These are phyloP conservation scores for Andrena chrysosceles DNA, from an alignment of 2,888 invertebrate species.

Conservation along the genomic window DNA sequence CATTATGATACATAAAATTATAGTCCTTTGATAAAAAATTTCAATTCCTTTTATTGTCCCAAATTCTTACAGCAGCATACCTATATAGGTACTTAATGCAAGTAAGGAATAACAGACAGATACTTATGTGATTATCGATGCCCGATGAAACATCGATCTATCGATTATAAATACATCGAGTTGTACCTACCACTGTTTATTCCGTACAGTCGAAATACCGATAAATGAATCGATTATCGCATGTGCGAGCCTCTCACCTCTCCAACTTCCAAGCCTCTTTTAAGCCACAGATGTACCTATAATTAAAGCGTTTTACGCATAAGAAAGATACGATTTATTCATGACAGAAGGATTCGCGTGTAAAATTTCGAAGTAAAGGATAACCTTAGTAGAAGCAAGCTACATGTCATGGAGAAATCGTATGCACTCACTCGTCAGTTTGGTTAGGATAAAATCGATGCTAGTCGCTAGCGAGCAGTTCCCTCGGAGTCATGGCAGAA, in stretches of 20 bases:
- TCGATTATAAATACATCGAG: constrained; percentile 32
- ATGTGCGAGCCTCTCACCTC: background rate
- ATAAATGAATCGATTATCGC: constrained; percentile 30
- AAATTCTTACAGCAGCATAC: too few relatives aligned
- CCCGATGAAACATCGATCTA: constrained; percentile 7
- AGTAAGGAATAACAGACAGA: constrained; percentile 7
- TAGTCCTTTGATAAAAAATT: background rate
- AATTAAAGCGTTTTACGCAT: constrained; percentile 8
- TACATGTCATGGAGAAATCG: constrained; percentile 4
- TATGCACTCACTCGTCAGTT: constrained; percentile 45
- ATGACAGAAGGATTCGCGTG: background rate
- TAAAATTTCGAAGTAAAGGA: constrained; percentile 11
- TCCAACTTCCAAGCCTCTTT: background rate
- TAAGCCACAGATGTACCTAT: constrained; percentile 28
- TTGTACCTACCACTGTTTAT: background rate
- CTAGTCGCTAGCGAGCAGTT: constrained; percentile 47
- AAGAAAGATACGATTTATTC: background rate
- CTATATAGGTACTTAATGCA: too few relatives aligned
- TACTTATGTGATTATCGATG: constrained; percentile 6
- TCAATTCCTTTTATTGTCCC: background rate
- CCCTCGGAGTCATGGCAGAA: constrained; percentile 77
- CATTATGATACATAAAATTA: background rate
- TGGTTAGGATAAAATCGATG: constrained; percentile 63
- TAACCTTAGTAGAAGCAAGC: background rate
- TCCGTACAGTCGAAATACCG: constrained; percentile 16